Percentiles rank a stretch among this genome's conserved stretches.
These are phyloP conservation scores for Temnothorax longispinosus DNA, from an alignment of 1,140 invertebrate genomes.

Conservation along the genomic window DNA sequence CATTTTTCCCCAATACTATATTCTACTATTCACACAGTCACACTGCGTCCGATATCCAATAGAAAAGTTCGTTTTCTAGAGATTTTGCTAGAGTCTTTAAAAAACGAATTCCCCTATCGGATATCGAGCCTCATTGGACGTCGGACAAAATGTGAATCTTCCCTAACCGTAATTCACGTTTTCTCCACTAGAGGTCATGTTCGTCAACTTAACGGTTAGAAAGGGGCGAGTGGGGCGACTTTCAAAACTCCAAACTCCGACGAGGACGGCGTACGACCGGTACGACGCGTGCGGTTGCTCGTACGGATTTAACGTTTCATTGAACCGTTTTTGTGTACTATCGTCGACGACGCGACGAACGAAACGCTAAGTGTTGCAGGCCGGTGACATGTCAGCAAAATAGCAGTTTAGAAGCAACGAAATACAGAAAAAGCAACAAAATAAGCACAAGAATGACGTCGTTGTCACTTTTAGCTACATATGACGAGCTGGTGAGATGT, in stretches of 20 bases:
- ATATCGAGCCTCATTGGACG: no score
- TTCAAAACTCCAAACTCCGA: neutral
- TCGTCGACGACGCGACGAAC: neutral
- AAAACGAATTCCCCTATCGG: no score
- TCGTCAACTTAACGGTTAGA: conserved; percentile 19
- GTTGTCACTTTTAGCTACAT: conserved; percentile 86
- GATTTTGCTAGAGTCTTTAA: no score
- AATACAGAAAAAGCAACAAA: neutral
- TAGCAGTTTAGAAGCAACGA: neutral
- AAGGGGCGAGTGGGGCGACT: neutral
- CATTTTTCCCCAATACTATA: no score
- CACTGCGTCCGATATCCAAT: no score
- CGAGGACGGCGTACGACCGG: no score
- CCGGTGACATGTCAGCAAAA: neutral
- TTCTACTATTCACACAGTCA: no score
- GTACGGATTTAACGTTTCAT: neutral
- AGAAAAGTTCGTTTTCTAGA: no score
- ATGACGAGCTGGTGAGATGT: conserved; percentile 90
- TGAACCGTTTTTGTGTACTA: neutral
- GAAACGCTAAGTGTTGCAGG: neutral
- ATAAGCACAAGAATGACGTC: conserved; percentile 72
- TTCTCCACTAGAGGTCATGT: neutral
- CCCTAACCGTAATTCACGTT: neutral
- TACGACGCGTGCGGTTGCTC: neutral
- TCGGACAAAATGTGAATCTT: no score